These are phyloP conservation scores for Orchesella cincta DNA, from an alignment of 1,140 invertebrate genomes.

Conservation along the genomic window DNA sequence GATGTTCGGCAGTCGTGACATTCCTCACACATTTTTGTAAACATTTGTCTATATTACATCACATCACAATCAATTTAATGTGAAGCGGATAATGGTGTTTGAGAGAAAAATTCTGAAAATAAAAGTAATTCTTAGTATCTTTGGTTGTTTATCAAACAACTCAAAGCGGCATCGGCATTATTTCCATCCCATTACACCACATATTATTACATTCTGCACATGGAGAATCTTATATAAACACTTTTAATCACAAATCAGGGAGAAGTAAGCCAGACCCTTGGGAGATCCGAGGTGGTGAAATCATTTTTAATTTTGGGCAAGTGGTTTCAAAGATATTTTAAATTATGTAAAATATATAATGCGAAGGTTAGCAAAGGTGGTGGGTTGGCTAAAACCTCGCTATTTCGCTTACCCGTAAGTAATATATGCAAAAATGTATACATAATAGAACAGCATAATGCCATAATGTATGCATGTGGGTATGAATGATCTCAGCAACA, in stretches of 20 bases:
- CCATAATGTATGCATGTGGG: not conserved
- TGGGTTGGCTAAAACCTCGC: not conserved
- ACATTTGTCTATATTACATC: too few relatives aligned
- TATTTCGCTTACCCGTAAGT: not conserved
- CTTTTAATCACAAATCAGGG: too few relatives aligned
- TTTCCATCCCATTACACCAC: too few relatives aligned
- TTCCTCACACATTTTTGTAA: too few relatives aligned
- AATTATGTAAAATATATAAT: not conserved
- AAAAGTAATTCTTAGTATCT: too few relatives aligned
- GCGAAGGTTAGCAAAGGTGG: not conserved
- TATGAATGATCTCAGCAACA: not conserved
- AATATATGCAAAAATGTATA: not conserved
- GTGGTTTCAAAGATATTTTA: not conserved
- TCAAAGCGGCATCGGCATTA: too few relatives aligned
- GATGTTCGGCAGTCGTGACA: too few relatives aligned
- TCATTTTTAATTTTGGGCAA: conserved; percentile 46
- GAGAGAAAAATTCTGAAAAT: too few relatives aligned
- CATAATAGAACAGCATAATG: not conserved
- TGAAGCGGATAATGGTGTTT: too few relatives aligned
- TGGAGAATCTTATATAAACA: too few relatives aligned
- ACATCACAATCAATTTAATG: too few relatives aligned
- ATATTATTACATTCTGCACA: not conserved
- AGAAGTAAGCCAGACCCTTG: not conserved
- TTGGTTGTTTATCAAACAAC: too few relatives aligned
- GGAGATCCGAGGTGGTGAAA: conserved; percentile 30